Evolutionary conservation across 2,113 vertebrate species (phyloP), one percentile per base, ranked within the genome.

Genomic region (Etheostoma cragini): DNA sequence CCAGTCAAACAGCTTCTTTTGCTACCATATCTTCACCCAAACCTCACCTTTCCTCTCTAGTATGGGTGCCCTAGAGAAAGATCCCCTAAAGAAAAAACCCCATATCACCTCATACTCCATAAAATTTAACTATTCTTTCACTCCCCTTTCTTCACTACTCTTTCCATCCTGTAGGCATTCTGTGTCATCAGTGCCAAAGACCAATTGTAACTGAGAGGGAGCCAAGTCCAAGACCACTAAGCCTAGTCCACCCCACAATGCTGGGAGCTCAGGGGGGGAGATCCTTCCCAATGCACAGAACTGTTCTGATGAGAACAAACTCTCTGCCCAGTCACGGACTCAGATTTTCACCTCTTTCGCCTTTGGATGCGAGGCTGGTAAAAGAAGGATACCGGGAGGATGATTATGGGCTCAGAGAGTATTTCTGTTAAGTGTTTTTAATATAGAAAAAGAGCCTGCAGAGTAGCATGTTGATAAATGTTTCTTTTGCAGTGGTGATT

Each of bases 131-230:
- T 88, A 2, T 86, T 63, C 80, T 84, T 83, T 88, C 84, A 82
- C 64, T 87, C 69, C 69, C 52, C 77, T 85, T 71, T 87, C 84
- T 90, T 87, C 89, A 78, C 83, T 47, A 46, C 69, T 90, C 82
- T 94, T 87, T 90, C 72, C 88, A 87, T 88, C 79, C 82, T 76
- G 16, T 92, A 94, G 92, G 87, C 83, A 19, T 87, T 84, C 78
- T 86, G 76, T 93, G 66, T 85, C 92, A 65, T 84, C 89, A 89
- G 85, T 90, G 78, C 88, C 90, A 85, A 86, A 89, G 79, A 83
- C 85, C 73, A 57, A 58, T 90, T 86, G 86, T 92, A 84, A 73
- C 77, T 72, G 77, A 86, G 89, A 89, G 81, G 87, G 76, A 81
- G 67, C 75, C 90, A 21, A 68, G 66, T 83, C 86, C 82, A 76